Conservation (phyloP, 2,113 vertebrate species). For the Dipodomys ordii region DNA sequence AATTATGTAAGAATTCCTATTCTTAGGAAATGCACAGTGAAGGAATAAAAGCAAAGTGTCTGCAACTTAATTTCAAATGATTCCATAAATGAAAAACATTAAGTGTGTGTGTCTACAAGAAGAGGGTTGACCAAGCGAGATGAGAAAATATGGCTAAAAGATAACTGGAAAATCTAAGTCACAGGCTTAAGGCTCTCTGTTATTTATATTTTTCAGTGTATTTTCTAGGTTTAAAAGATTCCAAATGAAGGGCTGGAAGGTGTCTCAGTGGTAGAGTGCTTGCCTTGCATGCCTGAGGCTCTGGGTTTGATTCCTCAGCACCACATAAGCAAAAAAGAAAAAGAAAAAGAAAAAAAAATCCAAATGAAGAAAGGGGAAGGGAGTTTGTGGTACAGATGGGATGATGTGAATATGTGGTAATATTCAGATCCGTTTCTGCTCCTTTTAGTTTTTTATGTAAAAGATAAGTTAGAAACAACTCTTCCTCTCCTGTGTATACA, state of each 20-base stretch:
- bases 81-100: background rate
- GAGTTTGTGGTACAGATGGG: background rate
- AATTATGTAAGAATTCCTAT: background rate
- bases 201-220: background rate
- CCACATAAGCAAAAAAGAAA: too few species aligned
- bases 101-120: background rate
- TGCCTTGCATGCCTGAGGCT: too few species aligned
- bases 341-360: background rate
- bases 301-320: too few species aligned
- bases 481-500: rapidly evolving
- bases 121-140: too few species aligned
- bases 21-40: background rate
- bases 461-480: background rate
- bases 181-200: background rate
- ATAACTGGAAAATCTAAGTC: background rate
- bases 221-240: background rate
- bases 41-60: background rate
- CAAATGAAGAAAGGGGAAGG: background rate
- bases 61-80: background rate
- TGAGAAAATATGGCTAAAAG: background rate
- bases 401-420: background rate
- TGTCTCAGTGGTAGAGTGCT: too few species aligned
- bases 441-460: too few species aligned
- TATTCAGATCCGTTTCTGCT: background rate
- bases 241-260: too few species aligned